These are phyloP conservation scores for Chymomyza amoena DNA, from an alignment of 2,888 invertebrate species.

Conservation along the genomic window DNA sequence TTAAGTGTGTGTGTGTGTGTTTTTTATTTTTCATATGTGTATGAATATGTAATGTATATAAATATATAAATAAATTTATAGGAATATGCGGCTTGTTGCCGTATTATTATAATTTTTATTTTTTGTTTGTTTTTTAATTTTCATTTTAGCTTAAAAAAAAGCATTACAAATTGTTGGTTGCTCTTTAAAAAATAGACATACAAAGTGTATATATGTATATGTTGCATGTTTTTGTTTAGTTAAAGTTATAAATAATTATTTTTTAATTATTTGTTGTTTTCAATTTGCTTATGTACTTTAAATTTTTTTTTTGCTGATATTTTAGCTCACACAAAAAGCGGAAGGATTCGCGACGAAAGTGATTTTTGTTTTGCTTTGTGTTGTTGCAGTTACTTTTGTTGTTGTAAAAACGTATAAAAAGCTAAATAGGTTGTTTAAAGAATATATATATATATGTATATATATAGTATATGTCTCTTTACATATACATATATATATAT, in stretches of 20 bases:
- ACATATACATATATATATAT: slow-evolving; percentile 19
- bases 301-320: slow-evolving; percentile 3
- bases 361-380: slow-evolving; percentile 26
- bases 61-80: slow-evolving; percentile 70
- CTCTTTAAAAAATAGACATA: slow-evolving; percentile 51
- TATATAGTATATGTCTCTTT: slow-evolving; percentile 21
- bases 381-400: slow-evolving; percentile 38
- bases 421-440: slow-evolving; percentile 57
- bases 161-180: slow-evolving; percentile 23
- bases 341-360: slow-evolving; percentile 62
- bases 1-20: slow-evolving; percentile 21
- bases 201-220: slow-evolving; percentile 53
- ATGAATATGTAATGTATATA: slow-evolving; percentile 48
- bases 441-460: slow-evolving; percentile 45
- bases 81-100: slow-evolving; percentile 60
- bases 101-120: slow-evolving; percentile 41
- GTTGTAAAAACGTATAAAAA: slow-evolving; percentile 69
- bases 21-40: slow-evolving; percentile 43
- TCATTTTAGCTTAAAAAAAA: slow-evolving; percentile 16
- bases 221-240: slow-evolving; percentile 4
- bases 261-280: slow-evolving; percentile 16
- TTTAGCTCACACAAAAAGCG: slow-evolving; percentile 14
- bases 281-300: slow-evolving; percentile 20
- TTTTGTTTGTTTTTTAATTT: slow-evolving; percentile 39
- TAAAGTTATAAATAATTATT: not conserved